Conservation (phyloP, 1,140 invertebrate genomes). For the Drosophila bocqueti region DNA sequence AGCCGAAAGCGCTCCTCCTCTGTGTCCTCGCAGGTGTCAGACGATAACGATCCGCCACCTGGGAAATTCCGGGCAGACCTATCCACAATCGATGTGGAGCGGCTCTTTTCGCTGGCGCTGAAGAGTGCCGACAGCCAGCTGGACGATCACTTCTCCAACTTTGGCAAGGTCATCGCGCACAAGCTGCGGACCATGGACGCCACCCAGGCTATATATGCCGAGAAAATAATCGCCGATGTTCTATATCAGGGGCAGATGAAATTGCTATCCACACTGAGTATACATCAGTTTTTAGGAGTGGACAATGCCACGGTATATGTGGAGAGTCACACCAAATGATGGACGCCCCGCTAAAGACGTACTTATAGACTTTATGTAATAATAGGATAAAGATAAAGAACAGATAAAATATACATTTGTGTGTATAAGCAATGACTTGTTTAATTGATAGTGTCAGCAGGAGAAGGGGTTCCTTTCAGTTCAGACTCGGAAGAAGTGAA, state of each 20-base stretch:
- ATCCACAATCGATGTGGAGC: slow-evolving; percentile 71
- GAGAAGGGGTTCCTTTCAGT: background rate
- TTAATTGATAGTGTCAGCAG: background rate
- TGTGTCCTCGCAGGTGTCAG: slow-evolving; percentile 69
- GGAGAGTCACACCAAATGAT: slow-evolving; percentile 75
- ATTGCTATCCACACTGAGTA: slow-evolving; percentile 74
- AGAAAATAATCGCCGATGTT: slow-evolving; percentile 85
- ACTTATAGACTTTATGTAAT: slow-evolving; percentile 57
- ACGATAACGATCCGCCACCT: slow-evolving; percentile 58
- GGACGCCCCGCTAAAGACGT: slow-evolving; percentile 32
- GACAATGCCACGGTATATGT: slow-evolving; percentile 75
- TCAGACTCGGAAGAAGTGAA: background rate
- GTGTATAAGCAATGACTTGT: slow-evolving; percentile 17
- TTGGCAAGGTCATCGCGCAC: slow-evolving; percentile 85
- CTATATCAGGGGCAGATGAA: slow-evolving; percentile 85
- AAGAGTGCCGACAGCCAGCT: slow-evolving; percentile 69
- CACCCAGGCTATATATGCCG: slow-evolving; percentile 84
- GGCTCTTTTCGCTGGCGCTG: slow-evolving; percentile 69
- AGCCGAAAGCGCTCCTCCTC: slow-evolving; percentile 72
- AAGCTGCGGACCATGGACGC: slow-evolving; percentile 84
- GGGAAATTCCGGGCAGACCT: slow-evolving; percentile 70
- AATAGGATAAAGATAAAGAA: slow-evolving; percentile 46
- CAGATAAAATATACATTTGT: slow-evolving; percentile 52
- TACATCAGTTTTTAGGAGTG: slow-evolving; percentile 73
- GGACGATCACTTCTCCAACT: slow-evolving; percentile 84